Conservation (phyloP, 1,140 invertebrate species). For the Solenopsis invicta region DNA sequence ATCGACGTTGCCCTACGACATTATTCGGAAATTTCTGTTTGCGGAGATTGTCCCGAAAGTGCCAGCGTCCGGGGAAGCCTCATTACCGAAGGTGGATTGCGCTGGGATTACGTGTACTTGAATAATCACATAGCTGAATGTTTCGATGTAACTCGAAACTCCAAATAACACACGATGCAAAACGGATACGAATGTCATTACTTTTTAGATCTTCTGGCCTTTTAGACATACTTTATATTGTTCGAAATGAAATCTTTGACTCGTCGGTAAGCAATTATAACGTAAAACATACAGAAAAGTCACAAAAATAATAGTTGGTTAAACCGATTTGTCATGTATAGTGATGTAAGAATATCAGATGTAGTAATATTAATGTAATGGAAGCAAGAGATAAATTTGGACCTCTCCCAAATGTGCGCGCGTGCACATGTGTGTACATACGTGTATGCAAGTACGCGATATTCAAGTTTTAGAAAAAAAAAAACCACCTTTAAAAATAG, state of each 20-base stretch:
- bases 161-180: not conserved
- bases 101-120: not conserved
- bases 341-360: not conserved
- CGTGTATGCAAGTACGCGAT: not conserved
- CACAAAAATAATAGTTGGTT: not conserved
- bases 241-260: not conserved
- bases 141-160: not conserved
- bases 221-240: not conserved
- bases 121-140: not conserved
- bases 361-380: not conserved
- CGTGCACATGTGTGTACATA: no score
- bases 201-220: not conserved
- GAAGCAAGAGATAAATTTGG: constrained; percentile 23
- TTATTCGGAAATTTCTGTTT: constrained; percentile 21
- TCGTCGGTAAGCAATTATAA: not conserved
- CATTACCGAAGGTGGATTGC: not conserved
- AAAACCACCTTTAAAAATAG: no score
- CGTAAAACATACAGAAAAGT: not conserved
- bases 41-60: not conserved
- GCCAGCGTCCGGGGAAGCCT: not conserved
- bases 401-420: not conserved
- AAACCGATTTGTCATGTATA: not conserved
- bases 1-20: constrained; percentile 18
- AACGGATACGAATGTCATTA: not conserved
- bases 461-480: constrained; percentile 10